Base-by-base conservation (phyloP, 2,113 vertebrate genomes). In the Phainopepla nitens region DNA sequence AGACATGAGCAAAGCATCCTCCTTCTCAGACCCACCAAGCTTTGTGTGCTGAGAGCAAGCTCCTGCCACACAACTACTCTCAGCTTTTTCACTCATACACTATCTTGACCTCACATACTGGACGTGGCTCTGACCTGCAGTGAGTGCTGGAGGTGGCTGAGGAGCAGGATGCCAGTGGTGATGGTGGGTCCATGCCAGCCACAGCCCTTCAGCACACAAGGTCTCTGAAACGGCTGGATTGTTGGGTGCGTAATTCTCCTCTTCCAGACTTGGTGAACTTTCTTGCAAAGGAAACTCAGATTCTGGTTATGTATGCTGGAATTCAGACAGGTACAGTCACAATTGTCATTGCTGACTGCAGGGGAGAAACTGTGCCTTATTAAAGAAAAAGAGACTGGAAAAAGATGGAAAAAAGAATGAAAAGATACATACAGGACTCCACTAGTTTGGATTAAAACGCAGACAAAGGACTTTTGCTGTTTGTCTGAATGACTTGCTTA, bases 51-150 rank as follows among this genome's bases (percentile, higher is more conserved):
- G 42, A 31, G 29, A 44, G 49, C 0, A 3, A 81, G 22, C 20
- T 66, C 10, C 42, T 87, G 44, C n/a, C 25, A 53, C n/a, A 28
- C 20, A 31, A 13, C 45, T 58, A 3, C 36, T 70, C 47, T 71
- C 51, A 73, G n/a, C 5, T 27, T 76, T 87, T 49, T 44, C 1
- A 0, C 36, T 75, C 20, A 1, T 8, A 7, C 1, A 1, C 17
- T 11, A 5, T 27, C 0, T 0, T 33, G 47, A 66, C 35, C 21
- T 85, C 18, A 8, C 3, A 1, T 9, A 5, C 1, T 36, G 36
- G 31, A 36, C 1, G 1, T n/a, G 49, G 19, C 10, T 68, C 22
- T 57, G 71, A 33, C 17, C 22, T 76, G 25, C 16, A 39, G 53
- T 5, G 41, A 22, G 35, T 14, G 20, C 35, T 60, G 31, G 29